Conservation (phyloP, 2,888 invertebrate species). For the Temnothorax rugatulus region DNA sequence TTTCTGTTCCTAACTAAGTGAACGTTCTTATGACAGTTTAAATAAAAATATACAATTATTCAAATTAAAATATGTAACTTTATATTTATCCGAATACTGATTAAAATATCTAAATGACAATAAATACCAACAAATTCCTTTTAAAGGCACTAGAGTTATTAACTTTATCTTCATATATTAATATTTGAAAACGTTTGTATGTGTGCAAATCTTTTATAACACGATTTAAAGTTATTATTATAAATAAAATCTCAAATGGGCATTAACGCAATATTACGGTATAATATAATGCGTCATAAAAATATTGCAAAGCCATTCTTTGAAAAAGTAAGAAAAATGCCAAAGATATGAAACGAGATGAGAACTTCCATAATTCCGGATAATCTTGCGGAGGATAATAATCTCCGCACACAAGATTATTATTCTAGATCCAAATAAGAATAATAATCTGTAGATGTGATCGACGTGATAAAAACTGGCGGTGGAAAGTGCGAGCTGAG, state of each 20-base stretch:
- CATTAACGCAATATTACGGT: neutral
- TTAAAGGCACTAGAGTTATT: neutral
- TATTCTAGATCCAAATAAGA: too few relatives aligned
- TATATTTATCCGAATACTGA: neutral
- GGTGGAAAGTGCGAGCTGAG: conserved; percentile 11
- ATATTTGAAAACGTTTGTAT: neutral
- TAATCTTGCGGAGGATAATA: neutral
- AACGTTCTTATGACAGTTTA: neutral
- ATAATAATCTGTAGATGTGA: neutral
- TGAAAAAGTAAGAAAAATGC: neutral
- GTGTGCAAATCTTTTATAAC: neutral
- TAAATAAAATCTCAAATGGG: neutral
- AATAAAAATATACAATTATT: neutral
- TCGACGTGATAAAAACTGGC: conserved; percentile 8
- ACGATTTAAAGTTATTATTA: neutral
- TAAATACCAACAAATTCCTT: neutral
- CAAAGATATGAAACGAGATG: neutral
- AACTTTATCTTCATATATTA: neutral
- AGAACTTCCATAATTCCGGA: neutral
- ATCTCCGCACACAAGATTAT: neutral
- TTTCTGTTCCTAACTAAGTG: conserved; percentile 1
- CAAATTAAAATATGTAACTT: neutral
- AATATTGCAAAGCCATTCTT: neutral
- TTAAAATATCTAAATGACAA: neutral
- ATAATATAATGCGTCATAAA: neutral